Conservation (phyloP, 2,113 vertebrate species). For the Aplodontia rufa region DNA sequence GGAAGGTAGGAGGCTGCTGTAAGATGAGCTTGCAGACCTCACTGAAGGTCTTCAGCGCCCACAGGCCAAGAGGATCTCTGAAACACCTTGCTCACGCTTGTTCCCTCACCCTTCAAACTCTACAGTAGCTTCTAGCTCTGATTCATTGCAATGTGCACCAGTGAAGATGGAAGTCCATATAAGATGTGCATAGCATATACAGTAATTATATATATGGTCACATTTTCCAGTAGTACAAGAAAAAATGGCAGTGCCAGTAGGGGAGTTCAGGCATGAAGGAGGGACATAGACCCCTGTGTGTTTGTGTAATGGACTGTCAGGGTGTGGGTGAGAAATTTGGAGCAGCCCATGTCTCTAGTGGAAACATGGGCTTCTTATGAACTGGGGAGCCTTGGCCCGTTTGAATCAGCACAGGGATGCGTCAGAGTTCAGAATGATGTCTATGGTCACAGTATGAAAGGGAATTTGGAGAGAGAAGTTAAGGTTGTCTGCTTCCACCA, state of each 20-base stretch:
- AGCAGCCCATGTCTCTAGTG: not conserved
- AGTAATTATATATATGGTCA: too few relatives aligned
- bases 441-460: not conserved
- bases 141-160: not conserved
- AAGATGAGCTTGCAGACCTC: not conserved
- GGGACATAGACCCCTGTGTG: too few relatives aligned
- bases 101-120: not conserved
- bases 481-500: not conserved
- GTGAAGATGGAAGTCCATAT: not conserved
- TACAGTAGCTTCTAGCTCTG: not conserved
- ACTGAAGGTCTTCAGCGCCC: not conserved
- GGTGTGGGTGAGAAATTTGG: not conserved
- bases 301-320: not conserved
- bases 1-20: not conserved
- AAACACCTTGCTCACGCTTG: not conserved
- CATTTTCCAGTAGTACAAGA: not conserved
- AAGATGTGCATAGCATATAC: too few relatives aligned
- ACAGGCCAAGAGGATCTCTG: not conserved
- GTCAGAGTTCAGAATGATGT: not conserved
- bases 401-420: not conserved
- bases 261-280: not conserved
- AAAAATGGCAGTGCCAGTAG: not conserved
- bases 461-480: not conserved
- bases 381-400: not conserved
- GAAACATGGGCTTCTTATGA: not conserved